Base-by-base conservation (phyloP, 2,113 vertebrate species). In the Clarias batrachus region DNA sequence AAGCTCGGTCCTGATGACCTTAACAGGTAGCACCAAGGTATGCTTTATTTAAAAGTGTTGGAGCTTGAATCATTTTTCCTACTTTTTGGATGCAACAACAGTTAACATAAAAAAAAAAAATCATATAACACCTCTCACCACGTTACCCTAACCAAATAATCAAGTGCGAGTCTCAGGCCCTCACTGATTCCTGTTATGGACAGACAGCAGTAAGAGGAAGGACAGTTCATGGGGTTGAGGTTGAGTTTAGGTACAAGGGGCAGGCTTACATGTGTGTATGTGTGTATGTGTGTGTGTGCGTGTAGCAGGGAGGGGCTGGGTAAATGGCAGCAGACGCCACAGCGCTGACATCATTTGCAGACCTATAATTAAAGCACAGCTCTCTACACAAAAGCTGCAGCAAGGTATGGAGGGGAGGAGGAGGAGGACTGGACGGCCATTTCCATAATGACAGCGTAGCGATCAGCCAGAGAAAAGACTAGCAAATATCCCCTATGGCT, bases 291-390 rank as follows among this genome's bases (percentile, higher is more conserved):
- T 87, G 25, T 81, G 60, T 86, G 82, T 70, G 70, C 25, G 82
- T 57, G 27, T 27, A 41, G 52, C 1, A 54, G 82, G 86, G 88
- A 81, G 85, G 81, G 33, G 59, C 81, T 13, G 62, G 41, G 87
- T 77, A 89, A 93, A 92, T 84, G 86, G 84, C 87, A 93, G 83
- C 41, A 89, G 89, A 91, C 90, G 89, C 90, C 93, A 92, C 88
- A 88, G 81, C n/a, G 63, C 88, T 95, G 94, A 94, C 93, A 94
- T 95, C 93, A 91, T 87, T 89, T 86, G 89, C 91, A 94, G 93
- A 94, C 94, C 90, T 95, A 89, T 94, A 94, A 96, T 95, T 94
- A 95, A 94, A 93, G 91, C 90, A 89, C 89, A 85, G 90, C 21
- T 79, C 83, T 89, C 91, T 91, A 89, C 91, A 88, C 89, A 91